Evolutionary conservation across 2,888 invertebrate genomes (phyloP).

Genomic region (Oithona nana): DNA sequence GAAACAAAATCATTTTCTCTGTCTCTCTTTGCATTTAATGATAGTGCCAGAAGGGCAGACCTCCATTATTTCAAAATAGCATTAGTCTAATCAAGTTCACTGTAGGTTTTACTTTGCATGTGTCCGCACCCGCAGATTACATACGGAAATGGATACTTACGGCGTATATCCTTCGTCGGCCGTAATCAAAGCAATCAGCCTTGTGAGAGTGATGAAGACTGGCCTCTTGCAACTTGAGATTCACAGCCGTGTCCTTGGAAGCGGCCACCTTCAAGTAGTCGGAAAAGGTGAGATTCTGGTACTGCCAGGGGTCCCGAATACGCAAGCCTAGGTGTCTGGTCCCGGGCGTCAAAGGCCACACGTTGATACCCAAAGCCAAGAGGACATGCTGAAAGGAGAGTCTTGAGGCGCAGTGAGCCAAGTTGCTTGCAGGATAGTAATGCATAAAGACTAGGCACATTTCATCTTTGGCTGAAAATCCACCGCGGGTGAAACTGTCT

Average conservation of each 20-base stretch:
- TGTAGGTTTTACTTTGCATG: background rate
- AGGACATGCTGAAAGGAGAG: constrained; percentile 66
- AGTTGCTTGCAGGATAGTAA: constrained; percentile 59
- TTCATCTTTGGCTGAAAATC: constrained; percentile 62
- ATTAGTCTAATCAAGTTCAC: background rate
- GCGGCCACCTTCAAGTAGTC: constrained; percentile 7
- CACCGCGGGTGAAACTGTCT: constrained; percentile 49
- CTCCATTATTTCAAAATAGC: background rate
- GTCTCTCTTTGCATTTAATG: background rate
- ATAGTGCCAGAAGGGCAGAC: background rate
- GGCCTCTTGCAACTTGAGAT: constrained; percentile 12
- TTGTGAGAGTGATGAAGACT: constrained; percentile 15
- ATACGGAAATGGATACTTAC: background rate
- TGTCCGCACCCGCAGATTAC: background rate
- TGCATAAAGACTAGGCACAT: constrained; percentile 67
- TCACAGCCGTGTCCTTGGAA: background rate
- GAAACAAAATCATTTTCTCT: background rate
- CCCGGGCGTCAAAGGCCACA: constrained; percentile 15
- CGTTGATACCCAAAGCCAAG: constrained; percentile 52
- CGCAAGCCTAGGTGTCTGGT: constrained; percentile 10
- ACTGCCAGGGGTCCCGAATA: constrained; percentile 1
- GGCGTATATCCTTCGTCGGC: constrained; percentile 1
- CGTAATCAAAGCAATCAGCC: constrained; percentile 17
- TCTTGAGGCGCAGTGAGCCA: constrained; percentile 67
- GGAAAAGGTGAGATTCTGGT: constrained; percentile 16